Base-by-base conservation (phyloP, 1,140 invertebrate genomes). In the Phortica variegata region DNA sequence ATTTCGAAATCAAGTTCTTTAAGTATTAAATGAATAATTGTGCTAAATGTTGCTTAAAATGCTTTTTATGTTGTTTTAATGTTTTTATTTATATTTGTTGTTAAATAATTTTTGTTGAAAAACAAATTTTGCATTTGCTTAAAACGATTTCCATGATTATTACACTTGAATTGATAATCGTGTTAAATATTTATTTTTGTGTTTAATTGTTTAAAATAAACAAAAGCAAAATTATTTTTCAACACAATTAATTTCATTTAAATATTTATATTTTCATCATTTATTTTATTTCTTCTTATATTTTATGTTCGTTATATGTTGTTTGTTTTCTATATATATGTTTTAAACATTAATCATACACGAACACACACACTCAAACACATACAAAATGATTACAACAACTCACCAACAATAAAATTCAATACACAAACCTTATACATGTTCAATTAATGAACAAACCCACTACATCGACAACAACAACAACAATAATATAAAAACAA, bases 321-420 rank as follows among this genome's bases (percentile, higher is more conserved):
- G 56, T 65, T 72, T 65, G 60, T 61, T 60, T 65, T 73, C n/a
- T n/a, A n/a, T n/a, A n/a, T n/a, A n/a, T 56, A 62, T 65, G 59
- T 54, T 58, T 72, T 65, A 56, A 53, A 55, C 61, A 73, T 69
- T 70, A 63, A 70, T 63, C 61, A 68, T 58, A 58, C 31, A 47
- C 39, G 34, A 33, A 43, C 12, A 59, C 31, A 44, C 29, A 54
- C 16, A 49, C 26, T 34, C 23, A 49, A 43, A 44, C 17, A 47
- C 31, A 43, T 16, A 51, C 52, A 51, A 45, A 37, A 60, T 52
- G 38, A 51, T 26, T 13, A 31, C 47, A 47, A 54, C 41, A 40
- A 43, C 33, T 33, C n/a, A 50, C 47, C 42, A 49, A 43, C 26
- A 52, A 40, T 37, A 46, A 23, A 49, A 48, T 19, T 32, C n/a